These are phyloP conservation scores for Caenorhabditis sp. DNA, from an alignment of 2,888 invertebrate genomes.

Conservation along the genomic window DNA sequence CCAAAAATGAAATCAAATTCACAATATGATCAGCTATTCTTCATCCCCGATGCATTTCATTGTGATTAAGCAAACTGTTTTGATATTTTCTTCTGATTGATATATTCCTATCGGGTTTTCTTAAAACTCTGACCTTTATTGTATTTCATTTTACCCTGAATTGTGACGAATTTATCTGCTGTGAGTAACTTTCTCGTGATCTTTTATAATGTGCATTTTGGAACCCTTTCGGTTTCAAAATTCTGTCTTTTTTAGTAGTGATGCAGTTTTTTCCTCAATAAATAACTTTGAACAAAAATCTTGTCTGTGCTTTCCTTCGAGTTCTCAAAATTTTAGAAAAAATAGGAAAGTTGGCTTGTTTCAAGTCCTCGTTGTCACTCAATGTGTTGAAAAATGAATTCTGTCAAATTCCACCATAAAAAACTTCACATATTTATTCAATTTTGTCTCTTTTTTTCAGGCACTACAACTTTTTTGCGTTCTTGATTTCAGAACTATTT, in stretches of 20 bases:
- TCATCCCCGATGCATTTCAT: constrained; percentile 49
- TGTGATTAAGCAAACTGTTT: constrained; percentile 47
- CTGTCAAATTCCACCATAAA: no score
- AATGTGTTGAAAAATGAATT: no score
- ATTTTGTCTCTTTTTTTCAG: no score
- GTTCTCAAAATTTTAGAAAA: no score
- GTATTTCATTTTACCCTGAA: neutral
- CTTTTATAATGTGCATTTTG: neutral
- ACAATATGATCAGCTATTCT: constrained; percentile 36
- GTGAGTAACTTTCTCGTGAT: neutral
- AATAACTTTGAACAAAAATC: neutral
- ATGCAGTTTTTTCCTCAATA: neutral
- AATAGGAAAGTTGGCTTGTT: no score
- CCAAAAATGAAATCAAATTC: neutral
- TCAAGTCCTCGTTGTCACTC: no score
- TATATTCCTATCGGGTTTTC: neutral
- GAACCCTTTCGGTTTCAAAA: no score
- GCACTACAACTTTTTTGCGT: no score
- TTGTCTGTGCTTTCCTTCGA: neutral
- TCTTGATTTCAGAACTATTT: no score
- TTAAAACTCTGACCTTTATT: neutral
- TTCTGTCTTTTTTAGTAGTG: neutral
- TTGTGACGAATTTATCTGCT: neutral
- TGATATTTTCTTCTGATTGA: constrained; percentile 12
- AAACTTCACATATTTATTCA: no score